Base-by-base conservation (phyloP, 2,113 vertebrate genomes). In the Meleagris gallopavo region DNA sequence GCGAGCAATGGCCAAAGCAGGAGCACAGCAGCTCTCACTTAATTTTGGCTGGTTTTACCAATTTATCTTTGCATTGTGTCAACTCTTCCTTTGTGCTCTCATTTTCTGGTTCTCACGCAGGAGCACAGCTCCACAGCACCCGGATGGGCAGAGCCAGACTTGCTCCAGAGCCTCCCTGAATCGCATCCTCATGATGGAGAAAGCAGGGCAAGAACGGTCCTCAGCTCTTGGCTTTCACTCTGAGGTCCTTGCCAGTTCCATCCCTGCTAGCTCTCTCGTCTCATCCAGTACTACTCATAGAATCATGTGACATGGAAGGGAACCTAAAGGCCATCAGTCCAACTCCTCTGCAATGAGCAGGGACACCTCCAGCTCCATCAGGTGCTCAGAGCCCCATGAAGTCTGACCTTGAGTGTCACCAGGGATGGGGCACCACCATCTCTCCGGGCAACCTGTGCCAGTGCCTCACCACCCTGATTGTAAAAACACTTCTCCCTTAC, bases 111-210 rank as follows among this genome's bases (percentile, higher is more conserved):
- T 55, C 14, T 6, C 1, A 0, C 43, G 45, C 58, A 25, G 48
- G 71, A 9, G 34, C 38, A 57, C 58, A 22, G 29, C 67, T 6
- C 24, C 2, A 0, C 1, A 10, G 13, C 0, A 2, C 34, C 64
- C 4, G 41, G 43, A 25, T 20, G 5, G 24, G 50, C n/a, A 41
- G n/a, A 5, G 9, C 45, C 80, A 55, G n/a, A 27, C 65, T 61
- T 5, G 46, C 45, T 45, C 57, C 79, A 19, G 25, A 43, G 65
- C 70, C 52, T 10, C 45, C 64, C 45, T 13, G 1, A 9, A 9
- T 22, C 52, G 16, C 78, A 45, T 40, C 13, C 43, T 48, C n/a
- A 30, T 0, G 0, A 36, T 12, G 45, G 22, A 43, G 38, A 2
- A n/a, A 27, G 6, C 21, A 1, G 15, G 1, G 27, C 50, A 30